A percentile compares a stretch with the other conserved stretches of the same genome.
Evolutionary conservation across 2,797 vertebrate species (phyloP).

Genomic region (Echeneis naucrates): DNA sequence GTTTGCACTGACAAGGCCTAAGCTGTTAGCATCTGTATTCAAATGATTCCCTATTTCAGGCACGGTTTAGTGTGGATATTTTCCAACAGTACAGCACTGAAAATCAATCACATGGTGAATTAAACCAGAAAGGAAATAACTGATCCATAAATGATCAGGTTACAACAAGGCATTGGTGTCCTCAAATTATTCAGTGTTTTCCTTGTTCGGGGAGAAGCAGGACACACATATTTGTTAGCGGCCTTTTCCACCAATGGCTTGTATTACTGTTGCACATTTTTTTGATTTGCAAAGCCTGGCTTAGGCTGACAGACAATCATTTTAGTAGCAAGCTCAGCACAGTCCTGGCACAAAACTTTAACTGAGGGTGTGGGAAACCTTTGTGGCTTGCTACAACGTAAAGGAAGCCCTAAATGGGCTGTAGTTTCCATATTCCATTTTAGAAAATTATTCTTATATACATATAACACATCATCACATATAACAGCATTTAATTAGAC

Average conservation of each 20-base stretch:
- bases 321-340: slow-evolving; percentile 36
- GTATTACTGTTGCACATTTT: slow-evolving; percentile 68
- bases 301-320: slow-evolving; percentile 52
- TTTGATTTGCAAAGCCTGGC: slow-evolving; percentile 46
- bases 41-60: slow-evolving; percentile 86
- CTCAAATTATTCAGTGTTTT: slow-evolving; percentile 83
- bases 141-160: slow-evolving; percentile 91
- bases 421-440: slow-evolving; percentile 19
- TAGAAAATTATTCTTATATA: slow-evolving; percentile 24
- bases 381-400: slow-evolving; percentile 21
- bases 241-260: slow-evolving; percentile 76
- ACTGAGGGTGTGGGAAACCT: slow-evolving; percentile 35
- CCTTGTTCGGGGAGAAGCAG: slow-evolving; percentile 73
- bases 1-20: slow-evolving; percentile 81
- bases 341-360: slow-evolving; percentile 24
- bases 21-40: slow-evolving; percentile 81
- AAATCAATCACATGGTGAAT: slow-evolving; percentile 92
- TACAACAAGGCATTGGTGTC: slow-evolving; percentile 82
- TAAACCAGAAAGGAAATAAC: slow-evolving; percentile 90
- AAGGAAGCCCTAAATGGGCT: slow-evolving; percentile 25
- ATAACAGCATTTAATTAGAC: slow-evolving; percentile 6
- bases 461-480: neutral
- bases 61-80: slow-evolving; percentile 80
- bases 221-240: slow-evolving; percentile 67
- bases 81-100: slow-evolving; percentile 84